These are phyloP conservation scores for Hippocampus zosterae DNA, from an alignment of 2,113 vertebrate species.

Conservation along the genomic window DNA sequence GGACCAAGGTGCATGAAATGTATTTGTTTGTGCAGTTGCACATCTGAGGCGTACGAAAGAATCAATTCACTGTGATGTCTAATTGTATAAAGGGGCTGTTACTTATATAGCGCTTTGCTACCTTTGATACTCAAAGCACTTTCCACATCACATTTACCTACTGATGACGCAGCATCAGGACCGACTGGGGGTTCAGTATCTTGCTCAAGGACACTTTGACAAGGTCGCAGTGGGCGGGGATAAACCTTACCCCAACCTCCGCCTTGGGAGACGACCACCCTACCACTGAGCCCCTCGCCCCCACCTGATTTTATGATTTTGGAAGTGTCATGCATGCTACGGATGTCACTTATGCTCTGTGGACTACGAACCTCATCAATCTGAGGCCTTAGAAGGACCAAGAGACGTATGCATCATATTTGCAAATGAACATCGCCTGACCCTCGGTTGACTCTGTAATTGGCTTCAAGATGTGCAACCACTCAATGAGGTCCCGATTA, in stretches of 20 bases:
- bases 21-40: neutral
- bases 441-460: slow-evolving; percentile 35
- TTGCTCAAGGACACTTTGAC: no score
- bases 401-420: neutral
- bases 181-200: no score
- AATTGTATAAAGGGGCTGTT: no score
- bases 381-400: neutral
- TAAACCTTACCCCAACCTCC: no score
- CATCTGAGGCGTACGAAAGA: neutral
- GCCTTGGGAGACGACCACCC: no score
- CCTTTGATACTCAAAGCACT: no score
- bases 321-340: neutral
- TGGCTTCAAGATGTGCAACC: slow-evolving; percentile 48
- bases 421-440: slow-evolving; percentile 7
- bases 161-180: no score
- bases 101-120: no score
- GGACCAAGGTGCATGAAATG: neutral
- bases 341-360: neutral
- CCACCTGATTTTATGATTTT: neutral
- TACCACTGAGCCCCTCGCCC: no score
- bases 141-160: no score
- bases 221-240: no score
- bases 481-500: slow-evolving; percentile 35
- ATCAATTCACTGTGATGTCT: neutral
- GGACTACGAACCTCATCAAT: neutral